Evolutionary conservation across 2,797 vertebrate species (phyloP).

Genomic region (Melanotaenia pygmaea): DNA sequence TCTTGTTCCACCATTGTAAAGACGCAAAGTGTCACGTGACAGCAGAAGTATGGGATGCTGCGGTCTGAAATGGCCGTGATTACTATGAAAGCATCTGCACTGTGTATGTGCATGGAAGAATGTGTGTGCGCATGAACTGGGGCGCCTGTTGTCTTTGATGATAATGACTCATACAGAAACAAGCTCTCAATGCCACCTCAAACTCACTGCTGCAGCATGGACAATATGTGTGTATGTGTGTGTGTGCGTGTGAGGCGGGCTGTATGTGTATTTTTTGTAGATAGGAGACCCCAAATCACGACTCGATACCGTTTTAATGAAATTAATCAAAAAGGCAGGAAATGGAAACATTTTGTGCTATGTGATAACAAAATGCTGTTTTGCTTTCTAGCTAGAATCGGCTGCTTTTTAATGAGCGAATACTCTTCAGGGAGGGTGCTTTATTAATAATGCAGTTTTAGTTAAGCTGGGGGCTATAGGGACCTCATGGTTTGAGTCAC

Average conservation of each 20-base stretch:
- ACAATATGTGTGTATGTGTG: not conserved
- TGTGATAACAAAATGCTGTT: constrained; percentile 64
- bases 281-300: constrained; percentile 54
- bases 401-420: constrained; percentile 64
- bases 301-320: constrained; percentile 60
- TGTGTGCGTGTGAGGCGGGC: not conserved
- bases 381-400: constrained; percentile 56
- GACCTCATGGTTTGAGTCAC: constrained; percentile 14
- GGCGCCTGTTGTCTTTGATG: constrained; percentile 71
- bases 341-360: constrained; percentile 56
- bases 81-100: constrained; percentile 48
- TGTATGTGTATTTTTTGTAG: constrained; percentile 19
- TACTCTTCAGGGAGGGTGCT: constrained; percentile 42
- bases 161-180: constrained; percentile 71
- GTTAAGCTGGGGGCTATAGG: constrained; percentile 34
- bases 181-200: constrained; percentile 60
- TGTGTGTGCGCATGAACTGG: constrained; percentile 7
- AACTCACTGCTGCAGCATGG: constrained; percentile 35
- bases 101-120: not conserved
- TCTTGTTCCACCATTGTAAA: constrained; percentile 19
- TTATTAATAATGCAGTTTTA: constrained; percentile 42
- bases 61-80: constrained; percentile 44
- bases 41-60: constrained; percentile 3
- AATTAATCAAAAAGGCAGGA: constrained; percentile 62
- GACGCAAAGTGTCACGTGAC: constrained; percentile 18